These are phyloP conservation scores for Chionoecetes opilio DNA, from an alignment of 1,140 invertebrate species.

Conservation along the genomic window DNA sequence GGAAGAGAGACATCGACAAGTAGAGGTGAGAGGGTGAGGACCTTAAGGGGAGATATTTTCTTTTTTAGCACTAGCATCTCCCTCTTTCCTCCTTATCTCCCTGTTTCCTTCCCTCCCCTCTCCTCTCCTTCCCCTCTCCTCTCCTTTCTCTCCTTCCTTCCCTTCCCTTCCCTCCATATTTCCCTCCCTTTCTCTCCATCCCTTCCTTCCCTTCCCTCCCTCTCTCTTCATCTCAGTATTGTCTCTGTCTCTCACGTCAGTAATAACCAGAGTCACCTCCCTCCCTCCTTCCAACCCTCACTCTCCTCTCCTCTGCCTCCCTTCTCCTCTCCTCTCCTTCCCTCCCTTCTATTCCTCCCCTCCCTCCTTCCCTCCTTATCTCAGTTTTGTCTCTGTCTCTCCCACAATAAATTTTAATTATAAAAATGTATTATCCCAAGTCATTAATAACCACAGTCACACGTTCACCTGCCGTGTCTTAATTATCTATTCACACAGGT, in stretches of 20 bases:
- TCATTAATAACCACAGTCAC: background rate
- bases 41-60: background rate
- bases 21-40: background rate
- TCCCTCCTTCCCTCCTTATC: too few relatives aligned
- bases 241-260: background rate
- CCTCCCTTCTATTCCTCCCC: too few relatives aligned
- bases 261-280: too few relatives aligned
- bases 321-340: too few relatives aligned
- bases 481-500: slow-evolving; percentile 4
- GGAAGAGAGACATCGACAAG: background rate
- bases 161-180: background rate
- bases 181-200: background rate
- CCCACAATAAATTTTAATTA: too few relatives aligned
- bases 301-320: too few relatives aligned
- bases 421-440: too few relatives aligned
- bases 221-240: background rate
- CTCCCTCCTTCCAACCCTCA: too few relatives aligned
- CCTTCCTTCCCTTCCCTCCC: background rate
- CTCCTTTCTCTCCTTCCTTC: background rate
- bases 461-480: background rate
- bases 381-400: too few relatives aligned
- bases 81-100: background rate
- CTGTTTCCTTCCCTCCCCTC: too few relatives aligned
- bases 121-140: too few relatives aligned
- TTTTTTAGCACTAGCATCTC: background rate